These are phyloP conservation scores for Recurvirostra avosetta DNA, from an alignment of 2,113 vertebrate genomes.

Conservation along the genomic window DNA sequence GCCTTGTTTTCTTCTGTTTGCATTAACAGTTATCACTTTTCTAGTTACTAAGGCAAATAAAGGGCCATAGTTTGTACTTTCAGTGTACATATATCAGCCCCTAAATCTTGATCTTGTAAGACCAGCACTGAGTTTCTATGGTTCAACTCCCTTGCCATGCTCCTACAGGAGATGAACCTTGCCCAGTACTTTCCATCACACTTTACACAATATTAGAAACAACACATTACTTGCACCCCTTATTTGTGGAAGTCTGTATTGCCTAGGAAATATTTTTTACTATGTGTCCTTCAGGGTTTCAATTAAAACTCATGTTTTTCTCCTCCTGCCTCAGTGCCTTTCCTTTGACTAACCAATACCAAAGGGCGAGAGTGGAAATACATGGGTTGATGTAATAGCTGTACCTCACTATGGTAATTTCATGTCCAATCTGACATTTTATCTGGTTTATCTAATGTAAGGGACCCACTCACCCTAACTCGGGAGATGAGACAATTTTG, in stretches of 20 bases:
- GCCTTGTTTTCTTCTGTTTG: background rate
- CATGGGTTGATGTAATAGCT: fast-evolving
- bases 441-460: background rate
- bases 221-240: fast-evolving
- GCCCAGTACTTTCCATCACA: background rate
- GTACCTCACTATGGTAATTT: background rate
- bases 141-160: background rate
- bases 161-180: fast-evolving
- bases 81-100: background rate
- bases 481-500: background rate
- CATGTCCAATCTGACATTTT: background rate
- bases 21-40: background rate
- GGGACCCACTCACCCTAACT: fast-evolving
- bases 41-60: background rate
- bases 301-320: background rate
- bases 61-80: background rate
- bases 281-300: background rate
- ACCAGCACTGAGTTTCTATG: background rate
- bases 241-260: background rate
- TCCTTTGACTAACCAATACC: background rate
- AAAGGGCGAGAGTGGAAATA: background rate
- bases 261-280: background rate
- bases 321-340: background rate
- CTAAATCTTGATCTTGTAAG: background rate
- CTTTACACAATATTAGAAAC: background rate